Conservation (phyloP, 1,140 invertebrate species). For the Dinoponera quadriceps region DNA sequence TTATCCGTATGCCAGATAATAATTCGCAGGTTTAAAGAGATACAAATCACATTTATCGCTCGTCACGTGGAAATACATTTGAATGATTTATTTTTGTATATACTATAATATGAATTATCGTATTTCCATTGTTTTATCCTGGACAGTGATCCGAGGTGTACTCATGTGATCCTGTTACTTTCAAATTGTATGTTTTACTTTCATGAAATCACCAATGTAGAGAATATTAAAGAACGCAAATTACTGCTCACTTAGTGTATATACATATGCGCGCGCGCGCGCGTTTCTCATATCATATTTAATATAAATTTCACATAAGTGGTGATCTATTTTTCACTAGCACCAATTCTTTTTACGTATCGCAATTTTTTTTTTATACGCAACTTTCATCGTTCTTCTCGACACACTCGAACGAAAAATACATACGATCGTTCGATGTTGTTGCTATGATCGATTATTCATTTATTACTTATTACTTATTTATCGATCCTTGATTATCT, state of each 20-base stretch:
- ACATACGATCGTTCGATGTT: slow-evolving; percentile 29
- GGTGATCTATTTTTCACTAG: slow-evolving; percentile 59
- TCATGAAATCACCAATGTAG: slow-evolving; percentile 44
- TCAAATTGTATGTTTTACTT: slow-evolving; percentile 60
- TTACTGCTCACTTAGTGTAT: slow-evolving; percentile 38
- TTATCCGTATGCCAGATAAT: background rate
- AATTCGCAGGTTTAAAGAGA: background rate
- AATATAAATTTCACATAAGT: slow-evolving; percentile 66
- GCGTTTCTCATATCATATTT: slow-evolving; percentile 27
- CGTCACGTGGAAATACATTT: background rate
- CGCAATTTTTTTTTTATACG: slow-evolving; percentile 37
- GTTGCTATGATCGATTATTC: slow-evolving; percentile 8
- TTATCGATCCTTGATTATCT: slow-evolving; percentile 44
- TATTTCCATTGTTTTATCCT: slow-evolving; percentile 19
- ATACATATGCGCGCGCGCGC: slow-evolving; percentile 52
- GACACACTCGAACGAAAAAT: slow-evolving; percentile 49
- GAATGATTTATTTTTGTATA: background rate
- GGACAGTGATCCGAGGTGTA: slow-evolving; percentile 3
- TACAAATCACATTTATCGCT: slow-evolving; percentile 10
- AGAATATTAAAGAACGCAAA: slow-evolving; percentile 56
- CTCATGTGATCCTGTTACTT: slow-evolving; percentile 19
- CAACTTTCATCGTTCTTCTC: slow-evolving; percentile 60
- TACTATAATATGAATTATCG: slow-evolving; percentile 7
- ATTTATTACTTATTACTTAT: slow-evolving; percentile 37
- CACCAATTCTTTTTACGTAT: slow-evolving; percentile 58